These are phyloP conservation scores for Bergia sp. DNA, from an alignment of 92 coral and sea anemone species.

Conservation along the genomic window DNA sequence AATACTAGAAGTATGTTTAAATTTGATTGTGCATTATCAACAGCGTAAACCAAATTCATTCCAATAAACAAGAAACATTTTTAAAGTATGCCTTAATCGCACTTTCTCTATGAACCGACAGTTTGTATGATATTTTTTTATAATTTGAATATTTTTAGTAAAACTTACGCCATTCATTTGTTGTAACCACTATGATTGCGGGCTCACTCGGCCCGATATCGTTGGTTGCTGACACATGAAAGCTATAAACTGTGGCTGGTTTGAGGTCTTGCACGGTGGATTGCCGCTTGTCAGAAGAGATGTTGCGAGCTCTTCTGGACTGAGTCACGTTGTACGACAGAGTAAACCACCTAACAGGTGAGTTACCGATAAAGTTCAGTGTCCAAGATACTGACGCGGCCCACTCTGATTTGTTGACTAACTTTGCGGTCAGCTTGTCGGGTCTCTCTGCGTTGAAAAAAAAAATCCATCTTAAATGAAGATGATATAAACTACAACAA, in stretches of 20 bases:
- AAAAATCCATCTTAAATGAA: no score
- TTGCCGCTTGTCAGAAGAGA: slow-evolving; percentile 11
- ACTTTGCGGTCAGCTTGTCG: slow-evolving; percentile 45
- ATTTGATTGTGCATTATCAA: no score
- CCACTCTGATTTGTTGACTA: slow-evolving; percentile 20
- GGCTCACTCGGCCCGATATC: slow-evolving; percentile 44
- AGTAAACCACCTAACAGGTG: slow-evolving; percentile 38
- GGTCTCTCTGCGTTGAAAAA: slow-evolving; percentile 41
- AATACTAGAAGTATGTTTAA: no score
- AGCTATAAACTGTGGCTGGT: slow-evolving; percentile 57
- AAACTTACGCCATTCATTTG: slow-evolving; percentile 13
- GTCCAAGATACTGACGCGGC: slow-evolving; percentile 55
- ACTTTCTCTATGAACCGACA: no score
- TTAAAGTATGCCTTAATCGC: no score
- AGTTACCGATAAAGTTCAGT: slow-evolving; percentile 61
- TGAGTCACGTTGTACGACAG: slow-evolving; percentile 54
- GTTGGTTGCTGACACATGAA: slow-evolving; percentile 65
- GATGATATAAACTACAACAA: no score
- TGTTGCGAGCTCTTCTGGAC: slow-evolving; percentile 25
- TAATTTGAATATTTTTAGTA: neutral
- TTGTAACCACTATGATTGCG: slow-evolving; percentile 34
- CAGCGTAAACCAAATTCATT: no score
- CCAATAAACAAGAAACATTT: no score
- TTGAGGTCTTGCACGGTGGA: slow-evolving; percentile 33
- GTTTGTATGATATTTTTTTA: no score